Base-by-base conservation (phyloP, 2,888 invertebrate genomes). In the Metallyticus violacea region DNA sequence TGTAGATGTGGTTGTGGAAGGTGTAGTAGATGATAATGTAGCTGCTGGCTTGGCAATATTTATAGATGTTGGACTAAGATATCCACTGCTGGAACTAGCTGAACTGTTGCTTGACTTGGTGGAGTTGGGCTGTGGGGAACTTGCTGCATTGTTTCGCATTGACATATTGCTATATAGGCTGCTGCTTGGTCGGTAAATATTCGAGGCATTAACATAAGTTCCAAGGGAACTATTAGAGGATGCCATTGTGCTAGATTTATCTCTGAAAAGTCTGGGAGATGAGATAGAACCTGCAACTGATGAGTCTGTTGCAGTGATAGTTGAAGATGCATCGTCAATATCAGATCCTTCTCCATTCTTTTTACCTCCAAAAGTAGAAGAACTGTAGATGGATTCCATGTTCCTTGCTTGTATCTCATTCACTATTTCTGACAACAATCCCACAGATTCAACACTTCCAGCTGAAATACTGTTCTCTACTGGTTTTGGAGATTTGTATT, bases 341-440 rank as follows among this genome's bases (percentile, higher is more conserved):
- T 91, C 80, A 90, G 91, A 92, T 86, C 89, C 91, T 26, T 87
- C 85, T 83, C 91, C 92, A 88, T 93, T 93, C 90, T 94, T 94
- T 89, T 95, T 95, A 86, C 94, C 92, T 0, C 94, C 93, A 1
- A 96, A 91, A 0, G 96, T 96, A 1, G 96, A 95, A 0, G 96
- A 95, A 0, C 97, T 97, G 91, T 97, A 97, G 89, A 97, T 97
- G 0, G 97, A 97, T 89, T 97, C 97, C 77, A 96, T 95, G 91
- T 97, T 97, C 62, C 97, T 93, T 89, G 96, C 96, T 89, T 97
- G 97, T 90, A 97, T 97, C 91, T 97, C 97, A 79, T 95, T 95
- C 0, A 97, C 97, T 87, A 97, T 97, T 92, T 97, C 97, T 7
- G 97, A 96, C 0, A 97, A 91, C 26, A 97, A 91, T 0, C 97